Conservation (phyloP, 2,797 vertebrate genomes). For the Phataginus tetradactyla region DNA sequence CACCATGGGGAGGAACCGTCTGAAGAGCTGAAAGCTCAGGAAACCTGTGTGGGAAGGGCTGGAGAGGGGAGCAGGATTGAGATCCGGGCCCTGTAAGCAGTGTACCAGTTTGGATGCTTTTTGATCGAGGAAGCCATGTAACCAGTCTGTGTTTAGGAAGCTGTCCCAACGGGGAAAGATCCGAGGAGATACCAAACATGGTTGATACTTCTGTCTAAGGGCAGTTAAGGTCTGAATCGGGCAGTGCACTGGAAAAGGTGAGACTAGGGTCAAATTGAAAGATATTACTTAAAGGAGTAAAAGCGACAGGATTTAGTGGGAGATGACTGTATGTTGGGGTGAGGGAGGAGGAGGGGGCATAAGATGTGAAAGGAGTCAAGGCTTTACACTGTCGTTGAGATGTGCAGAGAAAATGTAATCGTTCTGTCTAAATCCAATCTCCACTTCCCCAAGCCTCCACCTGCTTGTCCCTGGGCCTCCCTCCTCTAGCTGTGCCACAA, state of each 20-base stretch:
- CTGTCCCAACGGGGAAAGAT: background rate
- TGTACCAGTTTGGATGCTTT: background rate
- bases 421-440: background rate
- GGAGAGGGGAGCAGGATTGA: no score
- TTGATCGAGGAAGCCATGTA: background rate
- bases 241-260: no score
- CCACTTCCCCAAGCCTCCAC: background rate
- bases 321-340: background rate
- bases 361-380: background rate
- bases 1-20: background rate
- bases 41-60: no score
- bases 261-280: background rate
- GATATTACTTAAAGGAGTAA: background rate
- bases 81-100: background rate
- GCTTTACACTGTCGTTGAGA: background rate
- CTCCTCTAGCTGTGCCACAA: background rate
- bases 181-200: fast-evolving
- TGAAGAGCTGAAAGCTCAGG: background rate
- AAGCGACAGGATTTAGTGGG: background rate
- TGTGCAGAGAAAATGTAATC: background rate
- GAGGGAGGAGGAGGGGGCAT: background rate
- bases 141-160: background rate
- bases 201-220: background rate
- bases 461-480: background rate
- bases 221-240: background rate